These are phyloP conservation scores for Thamnophis sirtalis DNA, from an alignment of 2,113 vertebrate species.

Conservation along the genomic window DNA sequence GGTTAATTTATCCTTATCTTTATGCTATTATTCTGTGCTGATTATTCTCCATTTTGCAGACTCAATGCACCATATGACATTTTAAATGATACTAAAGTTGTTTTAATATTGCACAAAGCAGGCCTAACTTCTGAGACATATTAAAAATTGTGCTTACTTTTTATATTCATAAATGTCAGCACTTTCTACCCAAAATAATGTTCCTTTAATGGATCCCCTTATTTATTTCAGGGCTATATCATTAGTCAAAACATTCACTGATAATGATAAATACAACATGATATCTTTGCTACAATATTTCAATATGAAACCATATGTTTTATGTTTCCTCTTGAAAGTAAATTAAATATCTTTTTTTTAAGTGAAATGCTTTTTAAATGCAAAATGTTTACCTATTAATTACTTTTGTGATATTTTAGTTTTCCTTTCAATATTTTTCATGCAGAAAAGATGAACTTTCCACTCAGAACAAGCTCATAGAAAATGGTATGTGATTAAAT, in stretches of 20 bases:
- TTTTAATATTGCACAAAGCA: not conserved
- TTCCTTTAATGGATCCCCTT: not conserved
- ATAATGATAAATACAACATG: not conserved
- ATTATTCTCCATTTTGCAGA: not conserved
- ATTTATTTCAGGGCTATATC: not conserved
- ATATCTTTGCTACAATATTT: not conserved
- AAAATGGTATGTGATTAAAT: constrained; percentile 56
- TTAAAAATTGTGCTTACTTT: not conserved
- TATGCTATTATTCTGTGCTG: not conserved
- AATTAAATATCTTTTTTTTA: not conserved
- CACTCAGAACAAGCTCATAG: constrained; percentile 39
- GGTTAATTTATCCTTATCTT: not conserved
- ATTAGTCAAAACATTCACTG: not conserved
- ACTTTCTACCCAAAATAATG: not conserved
- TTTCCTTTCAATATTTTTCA: constrained; percentile 33
- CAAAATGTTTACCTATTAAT: not conserved
- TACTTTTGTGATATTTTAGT: constrained; percentile 6
- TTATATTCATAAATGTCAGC: not conserved
- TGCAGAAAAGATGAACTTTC: constrained; percentile 39
- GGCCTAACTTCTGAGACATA: not conserved
- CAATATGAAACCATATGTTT: not conserved
- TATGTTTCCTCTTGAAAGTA: not conserved
- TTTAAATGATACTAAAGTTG: not conserved
- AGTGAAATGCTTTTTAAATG: not conserved
- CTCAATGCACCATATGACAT: not conserved